Conservation (phyloP, 2,888 invertebrate genomes). For the Phlogophora meticulosa region DNA sequence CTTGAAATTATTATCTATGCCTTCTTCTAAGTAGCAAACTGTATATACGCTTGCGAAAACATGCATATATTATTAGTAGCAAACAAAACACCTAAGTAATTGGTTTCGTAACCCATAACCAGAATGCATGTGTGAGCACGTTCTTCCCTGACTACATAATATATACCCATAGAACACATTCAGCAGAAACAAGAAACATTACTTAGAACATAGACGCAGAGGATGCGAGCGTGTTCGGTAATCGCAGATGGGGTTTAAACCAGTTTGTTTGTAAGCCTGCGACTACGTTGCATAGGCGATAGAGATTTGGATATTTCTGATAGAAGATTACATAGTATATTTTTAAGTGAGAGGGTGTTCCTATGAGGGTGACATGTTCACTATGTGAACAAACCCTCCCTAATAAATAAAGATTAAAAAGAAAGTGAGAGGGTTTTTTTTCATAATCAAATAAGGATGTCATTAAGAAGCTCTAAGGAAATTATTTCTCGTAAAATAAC, state of each 20-base stretch:
- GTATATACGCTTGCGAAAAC: background rate
- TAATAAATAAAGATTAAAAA: no score
- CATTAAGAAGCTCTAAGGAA: no score
- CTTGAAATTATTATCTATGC: background rate
- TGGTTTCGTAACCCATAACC: background rate
- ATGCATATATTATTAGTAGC: background rate
- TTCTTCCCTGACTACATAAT: background rate
- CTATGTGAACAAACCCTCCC: no score
- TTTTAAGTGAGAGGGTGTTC: no score
- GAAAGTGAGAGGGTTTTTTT: no score
- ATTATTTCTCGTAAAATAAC: no score
- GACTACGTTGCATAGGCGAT: background rate
- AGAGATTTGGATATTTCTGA: conserved; percentile 10
- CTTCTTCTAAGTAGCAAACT: no score
- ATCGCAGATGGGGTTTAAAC: conserved; percentile 41
- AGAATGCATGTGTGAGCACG: conserved; percentile 32
- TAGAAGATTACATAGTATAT: no score
- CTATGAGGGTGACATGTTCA: no score
- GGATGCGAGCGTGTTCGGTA: conserved; percentile 47
- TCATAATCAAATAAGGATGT: no score
- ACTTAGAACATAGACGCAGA: conserved; percentile 16
- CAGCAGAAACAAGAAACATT: conserved; percentile 20
- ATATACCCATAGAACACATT: conserved; percentile 7
- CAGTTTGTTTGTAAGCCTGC: conserved; percentile 6
- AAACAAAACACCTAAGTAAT: background rate